These are phyloP conservation scores for Hozukius guyotensis DNA, from an alignment of 2,797 vertebrate genomes.

Conservation along the genomic window DNA sequence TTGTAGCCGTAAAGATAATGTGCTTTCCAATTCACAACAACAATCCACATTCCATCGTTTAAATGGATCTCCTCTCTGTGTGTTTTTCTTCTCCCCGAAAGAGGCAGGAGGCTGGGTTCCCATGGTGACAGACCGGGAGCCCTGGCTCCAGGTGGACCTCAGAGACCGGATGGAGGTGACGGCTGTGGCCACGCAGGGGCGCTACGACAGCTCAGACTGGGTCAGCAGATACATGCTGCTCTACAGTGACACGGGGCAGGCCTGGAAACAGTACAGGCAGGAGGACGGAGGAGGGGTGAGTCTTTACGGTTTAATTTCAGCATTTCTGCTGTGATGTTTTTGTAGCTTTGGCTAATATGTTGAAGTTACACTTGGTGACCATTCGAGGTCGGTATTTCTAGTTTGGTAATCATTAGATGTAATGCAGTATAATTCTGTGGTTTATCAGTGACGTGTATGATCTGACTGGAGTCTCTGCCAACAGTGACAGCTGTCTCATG, in stretches of 20 bases:
- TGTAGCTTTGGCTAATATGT: no score
- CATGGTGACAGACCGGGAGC: slow-evolving; percentile 84
- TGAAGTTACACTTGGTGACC: no score
- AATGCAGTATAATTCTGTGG: no score
- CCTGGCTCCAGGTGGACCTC: slow-evolving; percentile 97
- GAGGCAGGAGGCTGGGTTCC: slow-evolving; percentile 93
- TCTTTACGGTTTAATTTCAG: background rate
- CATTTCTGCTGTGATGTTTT: background rate
- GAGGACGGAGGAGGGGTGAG: slow-evolving; percentile 92
- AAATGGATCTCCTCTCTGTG: background rate
- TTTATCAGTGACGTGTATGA: no score
- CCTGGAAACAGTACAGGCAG: slow-evolving; percentile 92
- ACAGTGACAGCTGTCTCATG: no score
- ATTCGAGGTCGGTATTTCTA: background rate
- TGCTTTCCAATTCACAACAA: background rate
- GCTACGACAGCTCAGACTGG: slow-evolving; percentile 94
- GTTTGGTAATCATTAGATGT: no score
- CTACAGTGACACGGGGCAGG: slow-evolving; percentile 92
- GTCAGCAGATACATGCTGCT: slow-evolving; percentile 91
- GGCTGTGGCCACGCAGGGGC: slow-evolving; percentile 91
- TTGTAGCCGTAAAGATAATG: no score
- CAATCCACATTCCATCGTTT: background rate
- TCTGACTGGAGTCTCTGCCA: no score
- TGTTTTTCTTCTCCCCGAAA: background rate
- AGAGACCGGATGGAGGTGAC: slow-evolving; percentile 92